Evolutionary conservation across 2,888 invertebrate species (phyloP), one percentile per base, ranked within the genome.

Genomic region (Schizotus pectinicornis): DNA sequence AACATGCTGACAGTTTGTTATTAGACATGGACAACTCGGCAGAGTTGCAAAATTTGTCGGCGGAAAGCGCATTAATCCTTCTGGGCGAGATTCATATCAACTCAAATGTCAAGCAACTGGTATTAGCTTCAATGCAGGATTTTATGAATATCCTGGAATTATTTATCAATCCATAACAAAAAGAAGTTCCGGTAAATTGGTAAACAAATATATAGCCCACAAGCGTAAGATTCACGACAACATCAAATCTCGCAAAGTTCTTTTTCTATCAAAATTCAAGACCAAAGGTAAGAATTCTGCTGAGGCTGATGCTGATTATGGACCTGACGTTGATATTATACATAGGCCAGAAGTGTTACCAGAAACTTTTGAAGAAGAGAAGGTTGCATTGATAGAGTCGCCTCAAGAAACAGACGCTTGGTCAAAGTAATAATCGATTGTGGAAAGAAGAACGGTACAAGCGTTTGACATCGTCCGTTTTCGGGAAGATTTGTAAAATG

Each of bases 391-490:
- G 8, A 12, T 39, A 8, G 8, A 39, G 7, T 9, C 11, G 3
- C 13, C 7, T 2, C 3, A 9, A 39, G 7, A 22, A 22, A 22
- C 22, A 5, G 22, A 22, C 22, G 22, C 2, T 22, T 22, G 22
- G 63, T 12, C 73, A 72, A 57, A 60, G 54, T 7, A 57, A 65
- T 39, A 49, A 59, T 43, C 64, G 64, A 0, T 13, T 69, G 8
- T 75, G 74, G 73, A 63, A 55, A 31, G 56, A 60, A 32, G 74
- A 74, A 55, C 54, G 75, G 35, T 64, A 43, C 22, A 70, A 70
- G 39, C 61, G 74, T 12, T 46, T 75, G 2, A 75, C 74, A 8
- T 73, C 74, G 3, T 74, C 74, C 0, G 70, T 69, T 64, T 74
- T 74, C 42, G 74, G 72, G 8, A 52, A 64, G n/a, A 67, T 72